Evolutionary conservation across 2,888 invertebrate genomes (phyloP), one percentile per base, ranked within the genome.

Genomic region (Hylaea fasciaria): DNA sequence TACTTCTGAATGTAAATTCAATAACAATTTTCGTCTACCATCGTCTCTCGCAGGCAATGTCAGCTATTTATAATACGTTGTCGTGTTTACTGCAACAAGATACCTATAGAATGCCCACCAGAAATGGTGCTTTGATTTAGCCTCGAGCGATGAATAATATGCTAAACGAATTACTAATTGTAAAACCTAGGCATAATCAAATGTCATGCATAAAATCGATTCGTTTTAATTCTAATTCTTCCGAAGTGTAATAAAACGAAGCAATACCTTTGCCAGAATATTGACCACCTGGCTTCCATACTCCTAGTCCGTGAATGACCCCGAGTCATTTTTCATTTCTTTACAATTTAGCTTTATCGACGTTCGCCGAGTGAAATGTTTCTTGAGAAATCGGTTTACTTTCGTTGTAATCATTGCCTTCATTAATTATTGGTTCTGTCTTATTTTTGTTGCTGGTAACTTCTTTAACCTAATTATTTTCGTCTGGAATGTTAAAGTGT

Each of bases 311-410:
- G 37, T 37, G 40, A 47, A 52, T 47, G 13, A 50, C 37, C 35
- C 58, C 46, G 28, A 54, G 41, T 44, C 39, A 58, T 61, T 53
- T 52, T 56, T 61, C 28, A 52, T 51, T 54, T 56, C 40, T 46
- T 56, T 53, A 50, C 50, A 47, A 62, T 57, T 62, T 54, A 57
- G 37, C 47, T 59, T 62, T 57, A 59, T 44, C 47, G 46, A 59
- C 37, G 49, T 54, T 59, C 40, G 47, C 13, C 40, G 52, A 52
- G 35, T 43, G 49, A 44, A 54, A 59, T 29, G 40, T 55, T 54
- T 54, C 40, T 45, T 46, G 16, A 35, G 46, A 60, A 50, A 60
- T 60, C 46, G 46, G 29, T 60, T 60, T 55, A 59, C 44, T 60
- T 46, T 60, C 57, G 2, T 32, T 55, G 45, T 46, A 46, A 54